Percentiles rank a stretch among this genome's conserved stretches.
Conservation (phyloP, 2,113 vertebrate genomes). For the Oncorhynchus clarkii region DNA sequence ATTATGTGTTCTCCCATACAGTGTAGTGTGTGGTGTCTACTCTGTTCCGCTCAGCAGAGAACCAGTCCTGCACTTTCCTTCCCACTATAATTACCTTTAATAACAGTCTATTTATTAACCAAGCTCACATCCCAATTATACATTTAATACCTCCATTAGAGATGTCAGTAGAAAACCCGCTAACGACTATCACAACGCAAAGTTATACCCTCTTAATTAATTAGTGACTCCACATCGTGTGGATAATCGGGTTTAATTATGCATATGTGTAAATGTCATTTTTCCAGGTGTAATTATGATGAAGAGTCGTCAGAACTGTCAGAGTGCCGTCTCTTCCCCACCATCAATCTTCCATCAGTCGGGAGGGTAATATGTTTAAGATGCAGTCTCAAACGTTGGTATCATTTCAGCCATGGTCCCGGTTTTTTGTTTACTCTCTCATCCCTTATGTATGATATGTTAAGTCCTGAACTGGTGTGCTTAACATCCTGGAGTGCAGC, state of each 20-base stretch:
- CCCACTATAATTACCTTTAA: slow-evolving; percentile 63
- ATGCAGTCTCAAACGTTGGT: no score
- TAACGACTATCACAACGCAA: slow-evolving; percentile 47
- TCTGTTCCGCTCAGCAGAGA: not conserved
- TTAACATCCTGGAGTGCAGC: no score
- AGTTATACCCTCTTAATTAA: slow-evolving; percentile 60
- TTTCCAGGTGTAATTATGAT: slow-evolving; percentile 54
- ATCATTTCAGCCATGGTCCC: no score
- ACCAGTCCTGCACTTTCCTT: slow-evolving; percentile 32
- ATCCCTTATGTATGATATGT: not conserved
- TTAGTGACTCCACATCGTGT: slow-evolving; percentile 43
- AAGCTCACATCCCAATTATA: slow-evolving; percentile 63
- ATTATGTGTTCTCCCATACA: not conserved
- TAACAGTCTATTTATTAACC: slow-evolving; percentile 68
- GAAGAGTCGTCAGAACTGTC: slow-evolving; percentile 1
- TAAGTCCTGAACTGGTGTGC: slow-evolving; percentile 10
- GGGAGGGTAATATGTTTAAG: slow-evolving; percentile 51
- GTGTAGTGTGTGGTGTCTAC: not conserved
- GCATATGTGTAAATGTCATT: slow-evolving; percentile 51
- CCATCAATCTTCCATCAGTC: slow-evolving; percentile 31
- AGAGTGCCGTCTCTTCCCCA: slow-evolving; percentile 18
- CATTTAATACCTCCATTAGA: slow-evolving; percentile 65
- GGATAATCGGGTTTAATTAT: slow-evolving; percentile 56
- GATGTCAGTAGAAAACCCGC: slow-evolving; percentile 37
- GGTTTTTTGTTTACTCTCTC: no score